Evolutionary conservation across 2,113 vertebrate species (phyloP).

Genomic region (Vicugna pacos): DNA sequence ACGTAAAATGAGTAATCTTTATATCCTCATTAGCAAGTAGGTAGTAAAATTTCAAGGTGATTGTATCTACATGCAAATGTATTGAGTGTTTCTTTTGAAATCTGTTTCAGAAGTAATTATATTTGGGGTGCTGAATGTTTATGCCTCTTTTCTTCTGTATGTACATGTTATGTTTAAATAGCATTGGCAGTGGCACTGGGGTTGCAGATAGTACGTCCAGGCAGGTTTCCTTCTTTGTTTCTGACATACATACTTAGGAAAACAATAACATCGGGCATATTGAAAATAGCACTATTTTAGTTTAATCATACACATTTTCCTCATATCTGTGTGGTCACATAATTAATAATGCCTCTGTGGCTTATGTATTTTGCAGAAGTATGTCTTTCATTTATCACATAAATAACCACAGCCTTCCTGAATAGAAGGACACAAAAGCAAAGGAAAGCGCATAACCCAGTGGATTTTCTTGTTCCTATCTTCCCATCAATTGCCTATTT

Average conservation of each 20-base stretch:
- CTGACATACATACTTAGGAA: background rate
- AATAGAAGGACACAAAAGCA: background rate
- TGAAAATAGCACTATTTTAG: conserved; percentile 20
- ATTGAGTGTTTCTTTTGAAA: conserved; percentile 25
- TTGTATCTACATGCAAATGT: conserved; percentile 52
- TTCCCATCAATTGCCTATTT: background rate
- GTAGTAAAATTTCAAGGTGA: conserved; percentile 57
- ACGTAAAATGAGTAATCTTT: conserved; percentile 51
- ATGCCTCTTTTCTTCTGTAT: background rate
- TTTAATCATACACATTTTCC: conserved; percentile 17
- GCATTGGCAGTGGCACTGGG: background rate
- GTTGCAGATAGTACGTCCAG: background rate
- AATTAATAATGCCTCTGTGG: background rate
- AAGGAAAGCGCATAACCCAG: background rate
- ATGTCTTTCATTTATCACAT: background rate
- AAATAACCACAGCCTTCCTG: conserved; percentile 3
- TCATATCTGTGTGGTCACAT: background rate
- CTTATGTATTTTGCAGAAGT: background rate
- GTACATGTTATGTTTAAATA: conserved; percentile 38
- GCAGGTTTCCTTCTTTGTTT: background rate
- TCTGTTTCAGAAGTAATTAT: conserved; percentile 57
- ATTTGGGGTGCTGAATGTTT: conserved; percentile 4
- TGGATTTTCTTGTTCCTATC: background rate
- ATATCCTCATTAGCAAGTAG: conserved; percentile 40
- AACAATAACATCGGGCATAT: background rate